Conservation (phyloP, 2,113 vertebrate genomes). For the Glareola pratincola region DNA sequence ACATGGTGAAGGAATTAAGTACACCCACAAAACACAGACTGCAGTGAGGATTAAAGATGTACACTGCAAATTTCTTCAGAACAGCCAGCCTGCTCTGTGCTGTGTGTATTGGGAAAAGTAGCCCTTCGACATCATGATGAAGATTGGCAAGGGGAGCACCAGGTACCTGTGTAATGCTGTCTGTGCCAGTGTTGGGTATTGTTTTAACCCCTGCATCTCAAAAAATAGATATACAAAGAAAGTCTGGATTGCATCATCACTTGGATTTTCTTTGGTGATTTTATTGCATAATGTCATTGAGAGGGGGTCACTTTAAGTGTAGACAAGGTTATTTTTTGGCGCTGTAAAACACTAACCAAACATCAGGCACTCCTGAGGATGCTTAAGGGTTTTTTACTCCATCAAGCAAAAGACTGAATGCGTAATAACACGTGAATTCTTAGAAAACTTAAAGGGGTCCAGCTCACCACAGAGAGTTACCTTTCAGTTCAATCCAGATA, state of each 20-base stretch:
- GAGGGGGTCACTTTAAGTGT: neutral
- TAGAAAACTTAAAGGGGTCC: neutral
- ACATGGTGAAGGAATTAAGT: neutral
- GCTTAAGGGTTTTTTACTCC: neutral
- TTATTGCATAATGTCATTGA: neutral
- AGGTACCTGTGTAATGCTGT: neutral
- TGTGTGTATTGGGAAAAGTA: neutral
- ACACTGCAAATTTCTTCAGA: neutral
- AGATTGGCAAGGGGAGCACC: neutral
- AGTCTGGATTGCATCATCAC: neutral
- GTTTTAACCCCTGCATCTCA: neutral
- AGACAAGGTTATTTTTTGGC: neutral
- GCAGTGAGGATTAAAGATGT: neutral
- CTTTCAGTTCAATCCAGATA: neutral
- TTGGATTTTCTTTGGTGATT: neutral
- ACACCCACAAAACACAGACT: neutral
- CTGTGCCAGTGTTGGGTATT: neutral
- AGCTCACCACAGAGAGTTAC: neutral
- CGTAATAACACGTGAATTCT: neutral
- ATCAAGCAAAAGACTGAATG: neutral
- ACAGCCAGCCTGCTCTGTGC: neutral
- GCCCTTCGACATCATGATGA: fast-evolving
- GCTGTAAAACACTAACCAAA: neutral
- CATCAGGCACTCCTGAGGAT: neutral
- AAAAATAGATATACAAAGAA: neutral